Conservation (phyloP, 1,140 invertebrate species). For the Paraescarpia echinospica region DNA sequence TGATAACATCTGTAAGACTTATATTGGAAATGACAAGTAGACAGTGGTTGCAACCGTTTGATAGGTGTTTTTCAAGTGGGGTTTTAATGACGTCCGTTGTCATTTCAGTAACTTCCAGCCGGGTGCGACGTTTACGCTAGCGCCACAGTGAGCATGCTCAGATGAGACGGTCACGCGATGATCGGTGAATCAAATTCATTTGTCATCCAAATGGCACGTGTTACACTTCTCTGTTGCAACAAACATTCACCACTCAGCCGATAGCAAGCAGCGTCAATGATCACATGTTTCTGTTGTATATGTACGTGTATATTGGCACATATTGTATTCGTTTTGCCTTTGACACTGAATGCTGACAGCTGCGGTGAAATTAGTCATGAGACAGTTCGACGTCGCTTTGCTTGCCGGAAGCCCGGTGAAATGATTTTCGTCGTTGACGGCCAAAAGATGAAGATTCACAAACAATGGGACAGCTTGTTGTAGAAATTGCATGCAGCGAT, state of each 20-base stretch:
- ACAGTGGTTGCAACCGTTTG: neutral
- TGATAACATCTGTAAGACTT: too few species aligned
- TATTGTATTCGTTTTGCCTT: neutral
- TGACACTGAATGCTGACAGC: neutral
- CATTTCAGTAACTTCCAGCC: neutral
- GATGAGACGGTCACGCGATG: neutral
- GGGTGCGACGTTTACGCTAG: neutral
- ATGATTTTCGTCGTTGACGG: neutral
- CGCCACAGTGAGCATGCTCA: neutral
- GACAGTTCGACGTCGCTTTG: neutral
- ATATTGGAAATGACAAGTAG: too few species aligned
- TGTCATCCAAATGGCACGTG: neutral
- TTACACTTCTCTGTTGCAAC: neutral
- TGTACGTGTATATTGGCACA: neutral
- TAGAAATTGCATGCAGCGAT: neutral
- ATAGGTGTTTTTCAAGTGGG: neutral
- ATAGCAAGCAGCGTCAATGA: neutral
- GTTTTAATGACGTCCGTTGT: neutral
- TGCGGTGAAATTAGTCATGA: neutral
- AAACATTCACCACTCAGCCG: neutral
- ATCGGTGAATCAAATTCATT: neutral
- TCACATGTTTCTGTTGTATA: constrained; percentile 6
- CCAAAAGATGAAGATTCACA: neutral
- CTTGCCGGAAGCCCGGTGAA: neutral
- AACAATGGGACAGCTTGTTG: neutral